A percentile compares a stretch with the other conserved stretches of the same genome.
These are phyloP conservation scores for Hippocampus kuda DNA, from an alignment of 2,797 vertebrate species.

Conservation along the genomic window DNA sequence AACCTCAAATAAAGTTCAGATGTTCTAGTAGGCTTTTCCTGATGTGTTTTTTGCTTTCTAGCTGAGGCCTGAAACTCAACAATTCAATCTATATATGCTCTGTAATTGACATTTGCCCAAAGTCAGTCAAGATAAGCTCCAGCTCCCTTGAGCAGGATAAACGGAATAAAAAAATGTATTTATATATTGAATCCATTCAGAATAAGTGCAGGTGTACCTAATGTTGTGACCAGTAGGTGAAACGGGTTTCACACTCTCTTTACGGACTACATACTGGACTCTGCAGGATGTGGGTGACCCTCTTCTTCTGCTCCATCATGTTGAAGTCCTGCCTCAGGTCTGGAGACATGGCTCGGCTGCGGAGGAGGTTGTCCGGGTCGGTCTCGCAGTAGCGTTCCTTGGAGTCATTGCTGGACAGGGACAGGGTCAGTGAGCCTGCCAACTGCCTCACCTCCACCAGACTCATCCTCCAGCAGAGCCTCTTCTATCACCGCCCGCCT, in stretches of 20 bases:
- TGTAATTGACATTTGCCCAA: too few species aligned
- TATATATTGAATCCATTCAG: neutral
- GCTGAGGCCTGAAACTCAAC: too few species aligned
- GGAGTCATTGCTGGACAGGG: constrained; percentile 74
- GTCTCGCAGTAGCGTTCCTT: constrained; percentile 76
- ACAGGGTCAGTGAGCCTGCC: constrained; percentile 69
- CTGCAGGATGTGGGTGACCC: constrained; percentile 91
- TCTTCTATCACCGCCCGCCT: neutral
- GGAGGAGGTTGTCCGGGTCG: constrained; percentile 76
- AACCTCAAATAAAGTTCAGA: too few species aligned
- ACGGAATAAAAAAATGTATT: too few species aligned
- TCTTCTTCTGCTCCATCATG: constrained; percentile 97
- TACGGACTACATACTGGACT: constrained; percentile 74
- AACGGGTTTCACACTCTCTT: neutral
- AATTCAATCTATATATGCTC: too few species aligned
- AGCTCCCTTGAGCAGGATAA: too few species aligned
- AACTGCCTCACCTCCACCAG: constrained; percentile 58
- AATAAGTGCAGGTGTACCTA: neutral
- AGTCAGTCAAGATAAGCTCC: too few species aligned
- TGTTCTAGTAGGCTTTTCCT: too few species aligned
- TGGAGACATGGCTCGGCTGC: constrained; percentile 81
- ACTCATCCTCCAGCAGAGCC: constrained; percentile 45
- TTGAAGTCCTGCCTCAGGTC: constrained; percentile 93
- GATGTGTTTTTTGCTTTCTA: too few species aligned
- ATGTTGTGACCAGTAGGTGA: neutral